phyloP scores from a whole-genome alignment of 1,140 invertebrate species.

The Brachionus manjavacas region DNA sequence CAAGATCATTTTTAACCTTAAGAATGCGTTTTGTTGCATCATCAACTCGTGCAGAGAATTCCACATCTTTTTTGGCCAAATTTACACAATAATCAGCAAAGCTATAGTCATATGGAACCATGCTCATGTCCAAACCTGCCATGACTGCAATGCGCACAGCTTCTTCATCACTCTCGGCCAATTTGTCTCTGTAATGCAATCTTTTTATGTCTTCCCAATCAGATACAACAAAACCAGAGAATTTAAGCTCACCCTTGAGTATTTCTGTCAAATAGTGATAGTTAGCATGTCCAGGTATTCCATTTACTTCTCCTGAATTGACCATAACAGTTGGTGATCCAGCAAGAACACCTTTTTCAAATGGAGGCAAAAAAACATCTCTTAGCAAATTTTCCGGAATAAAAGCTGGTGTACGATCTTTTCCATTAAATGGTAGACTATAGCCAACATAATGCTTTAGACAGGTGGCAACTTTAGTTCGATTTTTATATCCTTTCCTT shows the following conservation, averaged over 20 bases:
- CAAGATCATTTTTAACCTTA: background rate
- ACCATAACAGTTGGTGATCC: slow-evolving; percentile 17
- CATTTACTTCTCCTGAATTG: slow-evolving; percentile 23
- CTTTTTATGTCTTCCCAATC: slow-evolving; percentile 19
- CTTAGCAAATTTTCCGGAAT: background rate
- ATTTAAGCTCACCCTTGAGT: background rate
- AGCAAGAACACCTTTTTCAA: slow-evolving; percentile 13
- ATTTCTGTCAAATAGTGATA: slow-evolving; percentile 16
- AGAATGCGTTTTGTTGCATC: background rate
- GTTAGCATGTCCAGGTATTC: slow-evolving; percentile 24
- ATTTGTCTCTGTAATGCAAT: background rate
- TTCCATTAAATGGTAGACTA: background rate
- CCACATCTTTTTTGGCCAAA: background rate
- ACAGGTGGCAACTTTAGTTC: background rate
- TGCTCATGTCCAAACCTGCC: slow-evolving; percentile 18
- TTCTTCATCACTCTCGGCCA: background rate
- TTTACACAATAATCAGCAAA: background rate
- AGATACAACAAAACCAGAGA: background rate
- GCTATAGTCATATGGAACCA: background rate
- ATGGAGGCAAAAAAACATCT: slow-evolving; percentile 20
- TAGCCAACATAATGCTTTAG: slow-evolving; percentile 12
- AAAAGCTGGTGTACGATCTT: slow-evolving; percentile 1
- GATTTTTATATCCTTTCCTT: background rate
- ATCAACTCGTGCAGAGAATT: background rate
- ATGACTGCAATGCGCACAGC: background rate